Evolutionary conservation across 2,888 invertebrate genomes (phyloP).

Genomic region (Mythimna ferrago): DNA sequence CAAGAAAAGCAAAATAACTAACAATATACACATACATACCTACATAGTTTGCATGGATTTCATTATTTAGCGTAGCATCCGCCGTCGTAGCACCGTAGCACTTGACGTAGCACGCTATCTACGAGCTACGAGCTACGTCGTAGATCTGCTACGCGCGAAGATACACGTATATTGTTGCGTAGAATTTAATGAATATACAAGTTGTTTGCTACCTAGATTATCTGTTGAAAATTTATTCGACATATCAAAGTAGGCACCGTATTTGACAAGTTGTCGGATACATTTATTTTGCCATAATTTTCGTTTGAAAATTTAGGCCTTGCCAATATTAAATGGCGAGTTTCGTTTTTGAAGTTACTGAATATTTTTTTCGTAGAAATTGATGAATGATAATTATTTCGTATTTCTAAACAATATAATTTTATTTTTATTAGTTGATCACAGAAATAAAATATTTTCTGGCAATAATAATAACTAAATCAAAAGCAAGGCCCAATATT

Average conservation of each 20-base stretch:
- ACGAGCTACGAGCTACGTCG: constrained; percentile 65
- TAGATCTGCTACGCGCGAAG: constrained; percentile 67
- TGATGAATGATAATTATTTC: too few relatives aligned
- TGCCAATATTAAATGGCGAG: neutral
- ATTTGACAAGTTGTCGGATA: neutral
- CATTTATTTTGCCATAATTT: neutral
- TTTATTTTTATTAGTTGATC: neutral
- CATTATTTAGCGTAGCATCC: constrained; percentile 69
- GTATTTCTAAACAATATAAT: neutral
- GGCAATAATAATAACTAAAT: too few relatives aligned
- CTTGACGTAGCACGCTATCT: constrained; percentile 63
- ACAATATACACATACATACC: constrained; percentile 7
- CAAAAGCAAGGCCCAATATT: too few relatives aligned
- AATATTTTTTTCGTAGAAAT: too few relatives aligned
- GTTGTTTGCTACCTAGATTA: constrained; percentile 10
- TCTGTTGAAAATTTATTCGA: neutral
- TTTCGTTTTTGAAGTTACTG: neutral
- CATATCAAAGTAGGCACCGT: neutral
- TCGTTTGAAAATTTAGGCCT: neutral
- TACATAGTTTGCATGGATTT: constrained; percentile 26
- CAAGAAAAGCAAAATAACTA: constrained; percentile 38
- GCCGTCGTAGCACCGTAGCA: constrained; percentile 75
- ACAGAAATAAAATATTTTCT: too few relatives aligned
- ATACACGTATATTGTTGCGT: constrained; percentile 50
- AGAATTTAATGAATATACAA: constrained; percentile 32